Base-by-base conservation (phyloP, 2,797 vertebrate genomes). In the Trachurus trachurus region DNA sequence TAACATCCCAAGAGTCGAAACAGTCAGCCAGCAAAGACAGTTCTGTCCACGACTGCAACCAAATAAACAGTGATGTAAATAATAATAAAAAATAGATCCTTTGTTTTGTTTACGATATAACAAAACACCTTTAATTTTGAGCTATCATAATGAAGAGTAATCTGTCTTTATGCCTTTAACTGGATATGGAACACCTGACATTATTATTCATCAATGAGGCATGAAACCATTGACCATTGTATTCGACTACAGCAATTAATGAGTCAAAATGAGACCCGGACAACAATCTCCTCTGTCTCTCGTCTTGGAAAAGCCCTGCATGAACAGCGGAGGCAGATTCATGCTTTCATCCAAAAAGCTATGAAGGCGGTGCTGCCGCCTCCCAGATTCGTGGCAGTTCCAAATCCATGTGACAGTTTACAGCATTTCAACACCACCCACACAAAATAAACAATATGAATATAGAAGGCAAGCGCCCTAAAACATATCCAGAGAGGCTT, bases 341-440 rank as follows among this genome's bases (percentile, higher is more conserved):
- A n/a, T 61, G 76, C 47, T 86, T 74, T 67, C 60, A 76, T 77
- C 47, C 54, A 4, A 69, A 73, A 42, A 71, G 62, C 71, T 62
- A 63, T 65, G 56, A 76, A 83, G 57, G 65, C 63, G 74, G 64
- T 15, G 13, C 42, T 40, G 50, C 67, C 67, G 59, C 50, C 65
- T 71, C 71, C 53, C 60, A 10, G 69, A 82, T 83, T 78, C 57
- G 61, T 85, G 49, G 71, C 71, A 86, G 82, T 29, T 81, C 71
- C 22, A 78, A 78, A 84, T 75, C 70, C 57, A 71, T 74, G 77
- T 72, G 81, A 89, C 78, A 76, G 58, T 82, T 79, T 77, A 69
- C 68, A 77, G 83, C 72, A 82, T 88, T 79, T 80, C 47, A 87
- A 76, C 12, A 65, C 74, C 81, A 72, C 82, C 87, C 49, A 82